A percentile compares a stretch with the other conserved stretches of the same genome.
Conservation (phyloP, 2,888 invertebrate species). For the Galerucella nymphaeae region DNA sequence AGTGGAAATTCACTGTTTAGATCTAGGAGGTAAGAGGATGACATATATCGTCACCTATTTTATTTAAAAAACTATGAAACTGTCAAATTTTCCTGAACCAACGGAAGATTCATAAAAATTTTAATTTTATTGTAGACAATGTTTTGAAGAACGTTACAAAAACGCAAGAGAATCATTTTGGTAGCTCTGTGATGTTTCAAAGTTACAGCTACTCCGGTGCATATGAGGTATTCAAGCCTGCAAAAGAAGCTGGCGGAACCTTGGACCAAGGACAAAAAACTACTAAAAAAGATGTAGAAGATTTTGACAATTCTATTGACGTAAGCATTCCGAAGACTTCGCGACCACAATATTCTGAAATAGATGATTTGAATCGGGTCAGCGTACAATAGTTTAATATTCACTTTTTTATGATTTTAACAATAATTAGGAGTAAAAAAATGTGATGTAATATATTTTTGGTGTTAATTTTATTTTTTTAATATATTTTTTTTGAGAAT, state of each 20-base stretch:
- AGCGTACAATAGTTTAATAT: not conserved
- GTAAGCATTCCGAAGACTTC: not conserved
- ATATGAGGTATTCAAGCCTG: not conserved
- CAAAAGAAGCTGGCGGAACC: not conserved
- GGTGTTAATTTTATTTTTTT: too few relatives aligned
- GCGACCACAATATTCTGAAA: not conserved
- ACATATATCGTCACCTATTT: not conserved
- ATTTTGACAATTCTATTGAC: not conserved
- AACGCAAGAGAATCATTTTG: constrained; percentile 24
- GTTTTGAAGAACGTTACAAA: constrained; percentile 26
- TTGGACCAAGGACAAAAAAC: not conserved
- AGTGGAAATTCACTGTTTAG: constrained; percentile 29
- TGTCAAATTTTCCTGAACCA: too few relatives aligned
- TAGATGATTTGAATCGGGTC: constrained; percentile 9
- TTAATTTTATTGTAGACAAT: constrained; percentile 22
- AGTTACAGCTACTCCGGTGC: constrained; percentile 28
- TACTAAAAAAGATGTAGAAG: not conserved
- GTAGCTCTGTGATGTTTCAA: constrained; percentile 10
- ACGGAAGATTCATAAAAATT: not conserved
- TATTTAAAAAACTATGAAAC: not conserved
- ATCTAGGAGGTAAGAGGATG: constrained; percentile 15
- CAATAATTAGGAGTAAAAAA: too few relatives aligned
- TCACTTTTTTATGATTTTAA: too few relatives aligned
- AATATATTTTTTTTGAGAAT: too few relatives aligned
- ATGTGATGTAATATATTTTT: too few relatives aligned